phyloP scores from a whole-genome alignment of 2,113 vertebrate genomes.

The Brevimyrus niger region DNA sequence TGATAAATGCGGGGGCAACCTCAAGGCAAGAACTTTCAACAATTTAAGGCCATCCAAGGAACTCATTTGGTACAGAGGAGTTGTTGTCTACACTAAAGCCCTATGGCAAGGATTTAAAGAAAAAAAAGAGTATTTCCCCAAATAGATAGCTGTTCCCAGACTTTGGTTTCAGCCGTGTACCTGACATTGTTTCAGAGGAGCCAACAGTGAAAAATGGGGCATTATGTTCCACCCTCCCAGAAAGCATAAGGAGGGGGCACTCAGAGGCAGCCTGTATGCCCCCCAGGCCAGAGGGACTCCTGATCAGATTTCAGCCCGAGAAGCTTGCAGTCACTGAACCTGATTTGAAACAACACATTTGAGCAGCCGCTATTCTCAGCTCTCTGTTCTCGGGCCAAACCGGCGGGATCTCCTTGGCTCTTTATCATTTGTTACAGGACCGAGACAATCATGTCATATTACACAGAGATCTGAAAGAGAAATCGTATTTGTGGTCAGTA shows the following conservation, averaged over 20 bases:
- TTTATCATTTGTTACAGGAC: not conserved
- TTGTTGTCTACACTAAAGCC: constrained; percentile 18
- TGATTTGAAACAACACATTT: constrained; percentile 37
- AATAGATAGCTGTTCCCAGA: constrained; percentile 17
- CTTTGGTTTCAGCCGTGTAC: constrained; percentile 32
- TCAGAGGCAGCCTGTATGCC: constrained; percentile 32
- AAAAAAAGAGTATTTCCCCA: not conserved
- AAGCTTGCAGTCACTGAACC: constrained; percentile 6
- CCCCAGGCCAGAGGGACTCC: constrained; percentile 34
- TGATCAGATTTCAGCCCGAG: constrained; percentile 37
- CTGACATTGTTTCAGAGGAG: constrained; percentile 31
- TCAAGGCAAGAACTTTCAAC: not conserved
- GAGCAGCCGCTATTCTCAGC: constrained; percentile 17
- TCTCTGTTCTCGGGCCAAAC: not conserved
- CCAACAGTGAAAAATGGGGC: constrained; percentile 32
- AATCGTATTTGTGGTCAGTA: not conserved
- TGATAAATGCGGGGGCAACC: constrained; percentile 2
- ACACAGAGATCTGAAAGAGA: constrained; percentile 2
- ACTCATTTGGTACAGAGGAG: constrained; percentile 3
- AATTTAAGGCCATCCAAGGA: constrained; percentile 1
- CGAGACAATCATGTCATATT: not conserved
- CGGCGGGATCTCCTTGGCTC: not conserved
- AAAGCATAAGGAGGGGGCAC: constrained; percentile 33
- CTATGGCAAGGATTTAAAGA: constrained; percentile 21
- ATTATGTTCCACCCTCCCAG: constrained; percentile 37